phyloP scores from a whole-genome alignment of 2,113 vertebrate species.

The Chloropsis cyanopogon region DNA sequence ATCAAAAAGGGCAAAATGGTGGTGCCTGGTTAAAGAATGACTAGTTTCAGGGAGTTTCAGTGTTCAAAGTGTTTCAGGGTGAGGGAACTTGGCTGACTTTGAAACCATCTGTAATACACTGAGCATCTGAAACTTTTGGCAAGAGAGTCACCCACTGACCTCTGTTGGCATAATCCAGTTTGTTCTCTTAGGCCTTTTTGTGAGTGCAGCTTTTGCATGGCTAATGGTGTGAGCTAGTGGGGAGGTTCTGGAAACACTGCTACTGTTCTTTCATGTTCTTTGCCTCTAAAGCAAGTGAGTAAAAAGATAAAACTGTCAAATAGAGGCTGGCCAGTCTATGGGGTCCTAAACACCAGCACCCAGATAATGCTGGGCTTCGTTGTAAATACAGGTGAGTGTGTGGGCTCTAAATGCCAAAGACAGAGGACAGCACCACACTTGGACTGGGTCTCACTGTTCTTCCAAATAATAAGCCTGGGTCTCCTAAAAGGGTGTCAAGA shows the following conservation, averaged over 20 bases:
- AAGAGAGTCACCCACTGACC: constrained; percentile 32
- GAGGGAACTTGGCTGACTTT: background rate
- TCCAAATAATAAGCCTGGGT: background rate
- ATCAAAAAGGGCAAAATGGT: background rate
- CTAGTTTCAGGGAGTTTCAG: background rate
- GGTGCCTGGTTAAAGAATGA: background rate
- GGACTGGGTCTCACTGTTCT: background rate
- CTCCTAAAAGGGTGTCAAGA: background rate
- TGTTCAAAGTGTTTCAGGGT: background rate
- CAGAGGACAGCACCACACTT: background rate
- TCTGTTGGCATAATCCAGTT: constrained; percentile 34
- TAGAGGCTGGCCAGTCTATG: background rate
- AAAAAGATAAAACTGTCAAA: background rate
- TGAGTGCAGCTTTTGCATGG: background rate
- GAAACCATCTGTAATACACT: background rate
- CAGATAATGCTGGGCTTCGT: background rate
- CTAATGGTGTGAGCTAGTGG: background rate
- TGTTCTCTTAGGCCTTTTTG: background rate
- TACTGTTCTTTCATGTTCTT: background rate
- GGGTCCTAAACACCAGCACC: background rate
- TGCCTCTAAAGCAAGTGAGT: background rate
- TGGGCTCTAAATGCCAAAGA: background rate
- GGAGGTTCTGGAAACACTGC: background rate
- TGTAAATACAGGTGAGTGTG: accelerated
- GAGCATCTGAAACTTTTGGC: background rate